phyloP scores from a whole-genome alignment of 2,888 invertebrate genomes.

The Hydropsyche betteni region DNA sequence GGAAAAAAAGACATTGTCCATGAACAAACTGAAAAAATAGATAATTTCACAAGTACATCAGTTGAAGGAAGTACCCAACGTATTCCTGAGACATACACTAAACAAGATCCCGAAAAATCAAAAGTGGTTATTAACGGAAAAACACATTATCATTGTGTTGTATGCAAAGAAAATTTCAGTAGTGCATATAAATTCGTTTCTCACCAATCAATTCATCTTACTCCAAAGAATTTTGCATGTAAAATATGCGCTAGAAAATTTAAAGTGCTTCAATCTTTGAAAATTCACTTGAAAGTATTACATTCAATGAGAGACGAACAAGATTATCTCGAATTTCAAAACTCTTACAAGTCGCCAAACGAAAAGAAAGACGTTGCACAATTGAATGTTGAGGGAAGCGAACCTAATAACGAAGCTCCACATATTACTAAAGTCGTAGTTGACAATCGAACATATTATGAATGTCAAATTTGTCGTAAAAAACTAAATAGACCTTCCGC shows the following conservation, averaged over 20 bases:
- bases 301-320: conserved; percentile 44
- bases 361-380: background rate
- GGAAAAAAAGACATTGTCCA: conserved; percentile 29
- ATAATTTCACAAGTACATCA: conserved; percentile 18
- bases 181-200: conserved; percentile 71
- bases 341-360: background rate
- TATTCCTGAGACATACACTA: conserved; percentile 55
- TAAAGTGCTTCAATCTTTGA: conserved; percentile 43
- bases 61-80: conserved; percentile 48
- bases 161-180: conserved; percentile 69
- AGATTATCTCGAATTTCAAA: conserved; percentile 35
- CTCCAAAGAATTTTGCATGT: conserved; percentile 72
- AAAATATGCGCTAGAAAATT: conserved; percentile 67
- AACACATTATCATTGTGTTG: conserved; percentile 66
- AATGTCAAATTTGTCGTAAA: conserved; percentile 64
- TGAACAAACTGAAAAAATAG: conserved; percentile 38
- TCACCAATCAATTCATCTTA: conserved; percentile 72
- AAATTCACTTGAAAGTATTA: conserved; percentile 47
- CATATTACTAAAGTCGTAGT: conserved; percentile 56
- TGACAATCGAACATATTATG: conserved; percentile 62
- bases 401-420: conserved; percentile 54
- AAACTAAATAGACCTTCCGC: conserved; percentile 57
- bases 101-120: conserved; percentile 58
- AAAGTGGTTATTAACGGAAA: conserved; percentile 62
- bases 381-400: conserved; percentile 3